Base-by-base conservation (phyloP, 2,888 invertebrate genomes). In the Sarcophaga variegata region DNA sequence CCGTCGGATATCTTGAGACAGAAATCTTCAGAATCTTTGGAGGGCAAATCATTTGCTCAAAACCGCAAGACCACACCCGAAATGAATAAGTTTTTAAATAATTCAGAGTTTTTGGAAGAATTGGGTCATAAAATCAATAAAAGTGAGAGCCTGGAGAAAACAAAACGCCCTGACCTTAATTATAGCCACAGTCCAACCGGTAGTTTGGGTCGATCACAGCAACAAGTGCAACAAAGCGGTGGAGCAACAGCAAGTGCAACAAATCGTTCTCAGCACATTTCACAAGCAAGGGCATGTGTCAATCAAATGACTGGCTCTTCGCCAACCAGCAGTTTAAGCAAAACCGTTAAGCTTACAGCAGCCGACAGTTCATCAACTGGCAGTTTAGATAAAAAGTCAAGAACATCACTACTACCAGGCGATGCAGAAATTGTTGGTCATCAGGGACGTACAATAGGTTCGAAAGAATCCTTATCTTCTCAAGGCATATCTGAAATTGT, bases 401-500 rank as follows among this genome's bases (percentile, higher is more conserved):
- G 92, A 69, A 89, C 87, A 66, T 91, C 92, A 2, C 81, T 91
- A 83, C 92, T 91, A 77, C 90, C 90, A 70, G 88, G 88, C 81
- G 91, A 92, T 85, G 89, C 89, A 0, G 92, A 91, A 74, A 77
- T 70, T 17, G 82, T 69, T 1, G 84, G 86, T 14, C 90, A 88
- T 77, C 90, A 88, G 76, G 90, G 90, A 20, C 92, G 92, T 62
- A 92, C 90, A 86, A 91, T 90, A 79, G 94, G 94, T n/a, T 93
- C 94, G 62, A 94, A 93, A 89, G 94, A 94, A 86, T 94, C 94
- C 14, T 89, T 93, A 77, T 92, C 93, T 80, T 93, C 94, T 17
- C 93, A 94, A 88, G 93, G 93, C 89, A 93, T 93, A 89, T 93
- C 93, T 45, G 93, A 93, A 90, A 93, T 91, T 86, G 92, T 92